These are phyloP conservation scores for Haliaeetus vocifer DNA, from an alignment of 2,797 vertebrate species.

Conservation along the genomic window DNA sequence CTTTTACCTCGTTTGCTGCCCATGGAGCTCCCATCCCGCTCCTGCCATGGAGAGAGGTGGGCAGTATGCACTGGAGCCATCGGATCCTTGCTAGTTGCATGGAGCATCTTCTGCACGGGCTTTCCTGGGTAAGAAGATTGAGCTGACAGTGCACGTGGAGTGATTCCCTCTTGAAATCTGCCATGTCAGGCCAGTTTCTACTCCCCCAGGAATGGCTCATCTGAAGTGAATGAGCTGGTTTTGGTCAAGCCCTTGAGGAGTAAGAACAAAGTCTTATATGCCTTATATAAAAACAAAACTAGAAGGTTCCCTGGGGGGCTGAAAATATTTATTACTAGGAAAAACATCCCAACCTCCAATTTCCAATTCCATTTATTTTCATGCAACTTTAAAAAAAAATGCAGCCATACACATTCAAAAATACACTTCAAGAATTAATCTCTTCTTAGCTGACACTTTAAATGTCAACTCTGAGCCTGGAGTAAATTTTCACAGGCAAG, in stretches of 20 bases:
- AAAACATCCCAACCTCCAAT: neutral
- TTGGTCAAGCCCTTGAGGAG: neutral
- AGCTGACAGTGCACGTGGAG: neutral
- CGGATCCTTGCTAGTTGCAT: neutral
- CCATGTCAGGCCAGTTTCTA: neutral
- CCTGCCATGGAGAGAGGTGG: neutral
- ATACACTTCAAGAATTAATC: constrained; percentile 31
- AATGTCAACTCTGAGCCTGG: constrained; percentile 47
- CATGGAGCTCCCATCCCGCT: fast-evolving
- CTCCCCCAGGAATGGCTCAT: neutral
- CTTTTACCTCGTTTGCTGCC: neutral
- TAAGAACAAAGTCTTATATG: neutral
- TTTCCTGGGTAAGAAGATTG: neutral
- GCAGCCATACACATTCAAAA: neutral
- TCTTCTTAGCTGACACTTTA: constrained; percentile 28
- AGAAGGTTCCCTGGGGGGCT: neutral
- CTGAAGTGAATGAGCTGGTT: neutral
- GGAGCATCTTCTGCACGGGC: neutral
- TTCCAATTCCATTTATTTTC: constrained; percentile 17
- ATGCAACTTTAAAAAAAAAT: neutral
- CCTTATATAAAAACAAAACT: neutral
- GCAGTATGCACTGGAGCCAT: neutral
- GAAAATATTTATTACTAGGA: neutral
- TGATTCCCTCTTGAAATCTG: neutral
- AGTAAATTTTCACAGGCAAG: constrained; percentile 44